Base-by-base conservation (phyloP, 2,888 invertebrate species). In the Ryuthela nishihirai region DNA sequence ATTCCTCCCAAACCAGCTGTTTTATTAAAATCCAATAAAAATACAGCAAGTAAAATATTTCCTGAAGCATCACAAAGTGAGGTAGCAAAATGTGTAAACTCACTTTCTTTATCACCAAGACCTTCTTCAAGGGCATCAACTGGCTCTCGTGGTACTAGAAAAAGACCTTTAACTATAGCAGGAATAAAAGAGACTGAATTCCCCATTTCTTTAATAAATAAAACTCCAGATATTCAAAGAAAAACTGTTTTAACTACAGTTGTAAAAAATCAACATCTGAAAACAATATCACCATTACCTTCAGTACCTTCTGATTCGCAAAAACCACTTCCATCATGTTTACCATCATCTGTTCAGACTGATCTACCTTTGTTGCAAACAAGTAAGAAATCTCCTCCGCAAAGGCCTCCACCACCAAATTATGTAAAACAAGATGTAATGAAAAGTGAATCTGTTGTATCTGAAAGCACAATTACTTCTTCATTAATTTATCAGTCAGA, bases 131-230 rank as follows among this genome's bases (percentile, higher is more conserved):
- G 53, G 41, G 24, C 53, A 24, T 20, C 35, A 9, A 54, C 45
- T 24, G 49, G 49, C 29, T 26, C 54, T 15, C 41, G 34, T 48
- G 53, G 34, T 10, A 58, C 52, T 20, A 21, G 42, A 24, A 46
- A 52, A 21, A 25, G 54, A n/a, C 54, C 59, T 15, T 24, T 60
- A 23, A 10, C 49, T 17, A 52, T 54, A 17, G 54, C 59, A 29
- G 54, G 39, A 20, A 32, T 60, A 18, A 60, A 54, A 54, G 58
- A 40, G 36, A 58, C 58, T 20, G 44, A 58, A 32, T 58, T 58
- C 32, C 21, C 47, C 10, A 43, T 38, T 26, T 43, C 52, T 3
- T 36, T 15, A 4, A 43, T 43, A 20, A 29, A 42, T 12, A 60
- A 54, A 36, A 38, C 58, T 42, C 42, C 40, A 46, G 35, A 45